Evolutionary conservation across 2,888 invertebrate genomes (phyloP).

Genomic region (Agelastica alni): DNA sequence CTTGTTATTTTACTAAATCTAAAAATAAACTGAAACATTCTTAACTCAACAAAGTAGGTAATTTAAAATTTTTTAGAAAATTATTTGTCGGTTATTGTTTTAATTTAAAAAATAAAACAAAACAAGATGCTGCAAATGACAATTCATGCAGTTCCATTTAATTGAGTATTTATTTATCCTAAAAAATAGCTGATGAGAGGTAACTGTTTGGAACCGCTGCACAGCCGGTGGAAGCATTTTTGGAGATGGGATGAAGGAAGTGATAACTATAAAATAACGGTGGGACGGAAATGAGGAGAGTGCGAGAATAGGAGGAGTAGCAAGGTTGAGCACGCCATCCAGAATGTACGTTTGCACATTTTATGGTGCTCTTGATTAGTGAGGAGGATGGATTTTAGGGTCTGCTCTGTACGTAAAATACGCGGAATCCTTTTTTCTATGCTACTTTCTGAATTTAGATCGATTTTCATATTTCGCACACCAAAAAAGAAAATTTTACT

Average conservation of each 20-base stretch:
- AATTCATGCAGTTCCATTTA: no score
- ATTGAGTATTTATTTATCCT: no score
- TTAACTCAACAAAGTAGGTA: no score
- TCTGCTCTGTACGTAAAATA: constrained; percentile 9
- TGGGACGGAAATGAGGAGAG: constrained; percentile 54
- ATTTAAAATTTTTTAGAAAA: no score
- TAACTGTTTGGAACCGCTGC: constrained; percentile 10
- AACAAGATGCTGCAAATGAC: no score
- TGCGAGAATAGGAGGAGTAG: constrained; percentile 52
- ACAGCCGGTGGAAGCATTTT: constrained; percentile 29
- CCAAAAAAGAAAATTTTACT: no score
- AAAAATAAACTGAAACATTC: no score
- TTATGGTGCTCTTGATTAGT: constrained; percentile 47
- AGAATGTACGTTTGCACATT: constrained; percentile 50
- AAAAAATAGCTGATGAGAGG: no score
- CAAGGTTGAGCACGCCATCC: constrained; percentile 54
- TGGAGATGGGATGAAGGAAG: constrained; percentile 47
- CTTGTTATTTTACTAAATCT: no score
- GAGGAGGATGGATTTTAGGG: constrained; percentile 41
- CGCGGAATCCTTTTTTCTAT: constrained; percentile 4
- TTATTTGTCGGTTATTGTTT: no score
- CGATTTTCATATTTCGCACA: background rate
- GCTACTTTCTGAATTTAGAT: background rate
- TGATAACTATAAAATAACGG: constrained; percentile 56
- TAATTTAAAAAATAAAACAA: no score